Evolutionary conservation across 2,888 invertebrate genomes (phyloP).

Genomic region (Meiosimyza decipiens): DNA sequence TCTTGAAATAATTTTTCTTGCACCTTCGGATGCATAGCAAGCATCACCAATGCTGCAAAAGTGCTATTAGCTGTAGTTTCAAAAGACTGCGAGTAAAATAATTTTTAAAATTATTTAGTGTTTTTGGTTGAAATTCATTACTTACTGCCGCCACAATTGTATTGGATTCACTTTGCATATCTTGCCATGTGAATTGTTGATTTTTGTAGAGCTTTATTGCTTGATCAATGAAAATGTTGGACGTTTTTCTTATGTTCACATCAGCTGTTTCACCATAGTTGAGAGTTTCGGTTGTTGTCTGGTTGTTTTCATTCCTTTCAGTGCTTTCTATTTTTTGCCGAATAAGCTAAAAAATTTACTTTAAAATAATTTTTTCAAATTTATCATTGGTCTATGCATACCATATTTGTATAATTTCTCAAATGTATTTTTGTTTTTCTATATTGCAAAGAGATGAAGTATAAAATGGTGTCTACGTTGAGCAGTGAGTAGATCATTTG

Average conservation of each 20-base stretch:
- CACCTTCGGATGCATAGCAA: conserved; percentile 44
- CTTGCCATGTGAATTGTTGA: conserved; percentile 43
- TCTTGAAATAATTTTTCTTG: conserved; percentile 46
- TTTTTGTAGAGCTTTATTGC: conserved; percentile 44
- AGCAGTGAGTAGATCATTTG: neutral
- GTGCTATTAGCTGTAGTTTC: conserved; percentile 47
- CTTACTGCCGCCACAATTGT: conserved; percentile 46
- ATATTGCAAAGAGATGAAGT: neutral
- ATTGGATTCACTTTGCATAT: conserved; percentile 46
- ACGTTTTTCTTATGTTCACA: conserved; percentile 37
- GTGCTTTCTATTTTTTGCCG: neutral
- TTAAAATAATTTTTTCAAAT: neutral
- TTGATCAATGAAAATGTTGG: conserved; percentile 49
- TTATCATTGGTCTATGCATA: neutral
- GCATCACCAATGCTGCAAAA: conserved; percentile 41
- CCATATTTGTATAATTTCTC: neutral
- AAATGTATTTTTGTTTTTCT: neutral
- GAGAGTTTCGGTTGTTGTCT: neutral
- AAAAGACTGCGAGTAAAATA: conserved; percentile 38
- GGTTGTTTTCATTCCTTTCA: neutral
- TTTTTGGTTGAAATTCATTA: neutral
- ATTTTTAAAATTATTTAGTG: too few species aligned
- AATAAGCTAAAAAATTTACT: neutral
- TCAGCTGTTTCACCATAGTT: too few species aligned
- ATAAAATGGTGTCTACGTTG: neutral